These are phyloP conservation scores for Tetranychus piercei DNA, from an alignment of 2,888 invertebrate species.

Conservation along the genomic window DNA sequence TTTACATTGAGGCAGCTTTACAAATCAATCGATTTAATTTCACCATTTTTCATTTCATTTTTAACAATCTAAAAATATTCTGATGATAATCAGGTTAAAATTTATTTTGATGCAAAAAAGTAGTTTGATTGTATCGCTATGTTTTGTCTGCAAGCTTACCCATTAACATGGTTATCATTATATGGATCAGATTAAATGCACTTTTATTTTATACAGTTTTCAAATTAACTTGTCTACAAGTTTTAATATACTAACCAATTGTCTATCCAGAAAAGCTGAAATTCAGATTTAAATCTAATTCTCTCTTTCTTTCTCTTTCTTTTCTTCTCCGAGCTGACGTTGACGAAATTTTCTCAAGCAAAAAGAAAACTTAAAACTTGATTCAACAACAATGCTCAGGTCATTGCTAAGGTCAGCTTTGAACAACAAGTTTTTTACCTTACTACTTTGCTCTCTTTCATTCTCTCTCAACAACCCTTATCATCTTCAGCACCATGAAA, in stretches of 20 bases:
- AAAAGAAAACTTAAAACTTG: background rate
- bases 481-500: background rate
- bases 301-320: slow-evolving; percentile 29
- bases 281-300: slow-evolving; percentile 34
- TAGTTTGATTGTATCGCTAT: too few relatives aligned
- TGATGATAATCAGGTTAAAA: too few relatives aligned
- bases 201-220: too few relatives aligned
- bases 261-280: slow-evolving; percentile 35
- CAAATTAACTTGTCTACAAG: too few relatives aligned
- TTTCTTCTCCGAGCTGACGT: slow-evolving; percentile 35
- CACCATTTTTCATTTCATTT: too few relatives aligned
- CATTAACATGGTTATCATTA: too few relatives aligned
- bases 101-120: too few relatives aligned
- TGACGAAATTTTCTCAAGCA: slow-evolving; percentile 23
- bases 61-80: too few relatives aligned
- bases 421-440: background rate
- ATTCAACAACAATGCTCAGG: slow-evolving; percentile 1
- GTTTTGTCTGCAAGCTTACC: too few relatives aligned
- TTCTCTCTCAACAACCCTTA: background rate
- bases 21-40: too few relatives aligned
- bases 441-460: background rate
- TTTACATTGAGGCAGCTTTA: too few relatives aligned
- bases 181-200: too few relatives aligned
- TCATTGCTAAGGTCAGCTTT: background rate
- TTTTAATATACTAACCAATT: slow-evolving; percentile 31